Percentiles rank a stretch among this genome's conserved stretches.
Evolutionary conservation across 1,140 invertebrate genomes (phyloP).

Genomic region (Microplitis mediator): DNA sequence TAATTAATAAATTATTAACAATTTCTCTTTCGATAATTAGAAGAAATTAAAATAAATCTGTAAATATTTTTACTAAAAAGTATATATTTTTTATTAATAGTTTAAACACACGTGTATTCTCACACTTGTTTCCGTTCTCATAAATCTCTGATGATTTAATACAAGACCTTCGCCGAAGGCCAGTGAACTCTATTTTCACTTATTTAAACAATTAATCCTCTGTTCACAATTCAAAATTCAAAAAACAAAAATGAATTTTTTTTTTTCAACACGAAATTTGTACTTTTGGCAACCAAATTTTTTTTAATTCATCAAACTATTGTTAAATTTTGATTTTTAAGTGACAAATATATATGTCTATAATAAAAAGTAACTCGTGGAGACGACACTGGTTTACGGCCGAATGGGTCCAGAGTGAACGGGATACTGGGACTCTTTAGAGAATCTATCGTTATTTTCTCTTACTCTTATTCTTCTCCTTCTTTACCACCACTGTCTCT

Average conservation of each 20-base stretch:
- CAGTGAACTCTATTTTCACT: conserved; percentile 14
- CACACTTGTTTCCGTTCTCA: conserved; percentile 45
- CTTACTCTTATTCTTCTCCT: conserved; percentile 8
- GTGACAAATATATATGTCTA: background rate
- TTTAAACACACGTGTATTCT: conserved; percentile 19
- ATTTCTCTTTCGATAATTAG: too few species aligned
- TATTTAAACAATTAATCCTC: background rate
- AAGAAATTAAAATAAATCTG: too few species aligned
- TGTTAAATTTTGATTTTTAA: too few species aligned
- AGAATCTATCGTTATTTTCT: conserved; percentile 1
- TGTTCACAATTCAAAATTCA: background rate
- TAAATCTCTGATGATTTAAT: conserved; percentile 22
- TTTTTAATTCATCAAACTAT: too few species aligned
- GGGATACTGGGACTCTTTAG: background rate
- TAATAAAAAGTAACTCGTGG: background rate
- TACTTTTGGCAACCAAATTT: too few species aligned
- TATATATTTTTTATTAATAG: too few species aligned
- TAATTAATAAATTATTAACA: too few species aligned
- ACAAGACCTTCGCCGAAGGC: background rate
- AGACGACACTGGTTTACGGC: conserved; percentile 32
- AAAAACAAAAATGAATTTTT: too few species aligned
- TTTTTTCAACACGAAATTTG: too few species aligned
- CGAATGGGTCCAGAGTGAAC: conserved; percentile 28
- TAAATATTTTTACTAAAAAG: too few species aligned
- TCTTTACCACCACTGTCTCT: background rate